Evolutionary conservation across 1,140 invertebrate species (phyloP), one percentile per base, ranked within the genome.

Genomic region (Cyphomyrmex costatus): DNA sequence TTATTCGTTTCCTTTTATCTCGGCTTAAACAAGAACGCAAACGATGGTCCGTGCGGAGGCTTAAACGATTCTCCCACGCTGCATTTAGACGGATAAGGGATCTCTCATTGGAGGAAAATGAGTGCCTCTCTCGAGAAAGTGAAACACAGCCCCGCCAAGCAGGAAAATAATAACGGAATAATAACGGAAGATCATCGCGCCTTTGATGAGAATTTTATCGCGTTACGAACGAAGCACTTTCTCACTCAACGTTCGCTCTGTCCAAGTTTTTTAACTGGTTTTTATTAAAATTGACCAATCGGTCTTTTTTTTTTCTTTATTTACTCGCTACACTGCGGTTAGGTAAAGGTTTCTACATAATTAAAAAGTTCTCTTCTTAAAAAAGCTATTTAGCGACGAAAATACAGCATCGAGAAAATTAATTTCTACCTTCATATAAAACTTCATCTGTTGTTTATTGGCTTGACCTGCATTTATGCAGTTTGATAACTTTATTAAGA

Each of bases 41-140:
- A 90, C 79, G 89, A 88, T 87, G 68, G 71, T 84, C 78, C 83
- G 89, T 86, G 79, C 88, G 77, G 82, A 53, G 60, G 86, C 89
- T 90, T 90, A 90, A 90, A 90, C 83, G 89, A 85, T 90, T 90
- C 86, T 90, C 89, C 87, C 89, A 88, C 89, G 86, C 61, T 85
- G 89, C 86, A 90, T 90, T 90, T 88, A 90, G 86, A 77, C 74
- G 86, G 89, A 90, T 90, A 76, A 85, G 86, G 42, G 86, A 87
- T 77, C 86, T 87, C 56, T 87, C 80, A 85, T 86, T 80, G 80
- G 65, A 68, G 53, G 74, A 76, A 85, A 77, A 85, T 78, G 58
- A 77, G 73, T 79, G 61, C 74, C 58, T 36, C 49, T 53, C 61
- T 65, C 21, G 58, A 65, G 30, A 78, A 77, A 76, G 58, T 79